These are phyloP conservation scores for Platerodrilus igneus DNA, from an alignment of 2,888 invertebrate genomes.

Conservation along the genomic window DNA sequence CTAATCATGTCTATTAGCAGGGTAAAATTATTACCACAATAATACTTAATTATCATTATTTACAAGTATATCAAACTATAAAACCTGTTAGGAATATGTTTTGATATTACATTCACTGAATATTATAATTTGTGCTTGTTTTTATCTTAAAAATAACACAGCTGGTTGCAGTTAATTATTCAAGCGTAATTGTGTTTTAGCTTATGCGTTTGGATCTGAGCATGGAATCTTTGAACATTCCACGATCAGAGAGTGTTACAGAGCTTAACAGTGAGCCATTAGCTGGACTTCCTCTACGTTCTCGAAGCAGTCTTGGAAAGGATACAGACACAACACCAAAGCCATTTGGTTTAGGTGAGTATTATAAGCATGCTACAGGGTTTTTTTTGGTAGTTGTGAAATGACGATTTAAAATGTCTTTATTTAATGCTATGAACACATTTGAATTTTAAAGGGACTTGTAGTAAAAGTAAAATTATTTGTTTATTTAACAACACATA, in stretches of 20 bases:
- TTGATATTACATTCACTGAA: no score
- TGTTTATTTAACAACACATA: no score
- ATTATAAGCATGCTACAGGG: constrained; percentile 12
- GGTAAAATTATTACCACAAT: no score
- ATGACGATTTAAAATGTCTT: constrained; percentile 6
- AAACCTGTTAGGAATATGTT: no score
- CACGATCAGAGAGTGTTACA: constrained; percentile 78
- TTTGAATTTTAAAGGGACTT: no score
- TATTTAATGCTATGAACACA: no score
- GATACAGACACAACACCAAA: constrained; percentile 60
- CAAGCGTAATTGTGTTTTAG: constrained; percentile 47
- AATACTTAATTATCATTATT: no score
- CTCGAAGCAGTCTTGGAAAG: constrained; percentile 42
- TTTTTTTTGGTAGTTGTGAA: constrained; percentile 11
- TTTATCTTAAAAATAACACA: background rate
- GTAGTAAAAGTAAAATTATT: no score
- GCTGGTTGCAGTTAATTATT: background rate
- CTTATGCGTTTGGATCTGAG: constrained; percentile 77
- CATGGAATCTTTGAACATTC: constrained; percentile 72
- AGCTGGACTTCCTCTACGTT: constrained; percentile 36
- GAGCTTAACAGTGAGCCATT: constrained; percentile 67
- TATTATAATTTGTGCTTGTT: background rate
- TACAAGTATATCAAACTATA: no score
- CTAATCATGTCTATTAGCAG: no score
- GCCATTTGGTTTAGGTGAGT: constrained; percentile 80